These are phyloP conservation scores for Hyperopisus bebe DNA, from an alignment of 2,113 vertebrate genomes.

Conservation along the genomic window DNA sequence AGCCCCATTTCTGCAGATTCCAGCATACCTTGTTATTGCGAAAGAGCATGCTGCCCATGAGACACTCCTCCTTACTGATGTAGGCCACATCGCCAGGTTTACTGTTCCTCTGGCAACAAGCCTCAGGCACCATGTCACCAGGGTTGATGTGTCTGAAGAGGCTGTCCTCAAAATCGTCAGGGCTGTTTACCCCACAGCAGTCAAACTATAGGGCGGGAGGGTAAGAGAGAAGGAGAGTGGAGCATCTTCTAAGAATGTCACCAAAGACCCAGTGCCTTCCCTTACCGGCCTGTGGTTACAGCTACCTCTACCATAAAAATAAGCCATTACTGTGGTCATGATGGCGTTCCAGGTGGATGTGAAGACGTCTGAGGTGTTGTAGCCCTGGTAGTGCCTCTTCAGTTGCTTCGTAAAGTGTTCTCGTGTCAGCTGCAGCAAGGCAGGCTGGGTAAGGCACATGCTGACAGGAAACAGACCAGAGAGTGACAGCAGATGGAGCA, in stretches of 20 bases:
- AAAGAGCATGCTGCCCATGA: slow-evolving; percentile 58
- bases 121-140: slow-evolving; percentile 59
- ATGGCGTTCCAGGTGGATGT: slow-evolving; percentile 85
- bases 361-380: slow-evolving; percentile 75
- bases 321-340: slow-evolving; percentile 78
- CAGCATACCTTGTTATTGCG: slow-evolving; percentile 74
- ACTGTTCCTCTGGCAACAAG: slow-evolving; percentile 73
- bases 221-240: not conserved
- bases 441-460: slow-evolving; percentile 12
- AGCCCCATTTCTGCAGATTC: not conserved
- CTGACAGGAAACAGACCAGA: not conserved
- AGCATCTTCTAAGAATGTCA: not conserved
- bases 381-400: slow-evolving; percentile 76
- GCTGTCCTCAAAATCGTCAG: slow-evolving; percentile 77
- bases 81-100: slow-evolving; percentile 54
- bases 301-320: not conserved
- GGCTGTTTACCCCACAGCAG: slow-evolving; percentile 83
- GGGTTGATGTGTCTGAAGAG: slow-evolving; percentile 56
- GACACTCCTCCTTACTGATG: slow-evolving; percentile 64
- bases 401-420: slow-evolving; percentile 86
- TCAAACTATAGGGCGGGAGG: slow-evolving; percentile 64
- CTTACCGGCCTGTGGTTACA: not conserved
- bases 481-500: slow-evolving; percentile 25
- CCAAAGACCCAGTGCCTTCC: not conserved
- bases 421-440: slow-evolving; percentile 69